These are phyloP conservation scores for Spilosoma lubricipeda DNA, from an alignment of 2,888 invertebrate species.

Conservation along the genomic window DNA sequence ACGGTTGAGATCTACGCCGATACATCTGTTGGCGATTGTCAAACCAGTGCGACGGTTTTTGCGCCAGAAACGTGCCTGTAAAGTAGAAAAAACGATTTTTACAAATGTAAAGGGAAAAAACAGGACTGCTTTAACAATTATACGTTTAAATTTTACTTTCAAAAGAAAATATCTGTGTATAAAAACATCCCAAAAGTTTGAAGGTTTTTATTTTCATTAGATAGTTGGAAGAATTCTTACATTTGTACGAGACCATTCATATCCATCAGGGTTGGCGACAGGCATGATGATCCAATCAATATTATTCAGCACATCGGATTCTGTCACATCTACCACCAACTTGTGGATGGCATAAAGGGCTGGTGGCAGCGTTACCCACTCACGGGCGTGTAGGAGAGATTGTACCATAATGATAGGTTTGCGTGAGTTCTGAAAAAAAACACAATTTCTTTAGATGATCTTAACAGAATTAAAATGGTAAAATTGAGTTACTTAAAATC, in stretches of 20 bases:
- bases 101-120: too few species aligned
- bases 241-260: constrained; percentile 84
- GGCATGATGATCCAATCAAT: constrained; percentile 90
- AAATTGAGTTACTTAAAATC: too few species aligned
- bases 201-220: background rate
- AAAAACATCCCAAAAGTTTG: background rate
- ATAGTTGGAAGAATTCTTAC: constrained; percentile 61
- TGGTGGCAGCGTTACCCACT: constrained; percentile 89
- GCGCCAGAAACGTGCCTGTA: constrained; percentile 87
- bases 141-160: too few species aligned
- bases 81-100: constrained; percentile 16
- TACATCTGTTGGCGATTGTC: constrained; percentile 72
- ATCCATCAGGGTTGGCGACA: constrained; percentile 90
- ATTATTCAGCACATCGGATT: constrained; percentile 81
- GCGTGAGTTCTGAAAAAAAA: constrained; percentile 56
- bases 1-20: constrained; percentile 91
- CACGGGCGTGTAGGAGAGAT: constrained; percentile 88
- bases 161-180: too few species aligned
- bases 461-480: too few species aligned
- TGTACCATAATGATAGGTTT: constrained; percentile 87
- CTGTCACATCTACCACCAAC: constrained; percentile 85
- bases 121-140: too few species aligned
- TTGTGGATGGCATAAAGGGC: constrained; percentile 89
- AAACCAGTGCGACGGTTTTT: constrained; percentile 86
- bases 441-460: too few species aligned